phyloP scores from a whole-genome alignment of 2,888 invertebrate species.

The Eristalinus sepulchralis region DNA sequence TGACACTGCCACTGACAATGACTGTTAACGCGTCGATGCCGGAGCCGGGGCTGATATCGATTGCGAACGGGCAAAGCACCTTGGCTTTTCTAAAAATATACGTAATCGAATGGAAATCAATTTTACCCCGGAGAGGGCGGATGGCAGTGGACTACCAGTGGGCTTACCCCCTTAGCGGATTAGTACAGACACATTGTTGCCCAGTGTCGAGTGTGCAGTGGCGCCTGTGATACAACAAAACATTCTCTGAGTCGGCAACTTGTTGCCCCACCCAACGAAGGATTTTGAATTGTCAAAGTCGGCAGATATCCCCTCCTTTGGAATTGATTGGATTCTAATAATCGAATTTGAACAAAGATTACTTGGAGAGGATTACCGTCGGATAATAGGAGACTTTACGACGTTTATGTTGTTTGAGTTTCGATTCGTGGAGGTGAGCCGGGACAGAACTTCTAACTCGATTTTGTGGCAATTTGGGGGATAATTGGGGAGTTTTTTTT shows the following conservation, averaged over 20 bases:
- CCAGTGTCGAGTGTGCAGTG: neutral
- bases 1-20: constrained; percentile 17
- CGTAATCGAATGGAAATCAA: constrained; percentile 54
- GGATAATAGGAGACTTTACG: no score
- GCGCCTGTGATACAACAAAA: neutral
- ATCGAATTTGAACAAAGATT: neutral
- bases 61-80: neutral
- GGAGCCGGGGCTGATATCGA: neutral
- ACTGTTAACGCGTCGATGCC: neutral
- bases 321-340: neutral
- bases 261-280: neutral
- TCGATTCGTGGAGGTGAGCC: neutral
- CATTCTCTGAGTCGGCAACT: neutral
- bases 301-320: no score
- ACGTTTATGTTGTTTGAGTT: neutral
- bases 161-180: constrained; percentile 9
- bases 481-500: no score
- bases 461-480: no score
- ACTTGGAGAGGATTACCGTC: neutral
- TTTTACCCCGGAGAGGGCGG: constrained; percentile 1
- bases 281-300: neutral
- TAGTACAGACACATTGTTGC: neutral
- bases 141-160: neutral
- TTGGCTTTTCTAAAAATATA: constrained; percentile 41
- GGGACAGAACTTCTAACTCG: no score